A percentile compares a stretch with the other conserved stretches of the same genome.
These are phyloP conservation scores for Thaumatotibia leucotreta DNA, from an alignment of 1,140 invertebrate species.

Conservation along the genomic window DNA sequence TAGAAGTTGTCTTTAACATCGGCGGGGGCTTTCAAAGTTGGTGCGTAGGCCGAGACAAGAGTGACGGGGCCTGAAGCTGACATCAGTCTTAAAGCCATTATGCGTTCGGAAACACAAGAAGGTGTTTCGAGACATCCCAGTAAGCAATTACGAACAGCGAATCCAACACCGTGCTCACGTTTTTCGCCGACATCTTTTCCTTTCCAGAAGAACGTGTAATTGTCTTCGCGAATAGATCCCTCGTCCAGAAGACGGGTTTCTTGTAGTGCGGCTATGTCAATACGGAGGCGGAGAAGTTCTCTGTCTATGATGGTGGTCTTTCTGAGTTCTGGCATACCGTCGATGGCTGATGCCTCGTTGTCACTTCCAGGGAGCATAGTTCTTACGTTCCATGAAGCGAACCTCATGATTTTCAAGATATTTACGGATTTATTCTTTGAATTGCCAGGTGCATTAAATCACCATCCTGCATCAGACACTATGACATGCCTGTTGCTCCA, in stretches of 20 bases:
- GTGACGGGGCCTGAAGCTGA: not conserved
- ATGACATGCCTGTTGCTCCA: not conserved
- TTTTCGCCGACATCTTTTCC: constrained; percentile 1
- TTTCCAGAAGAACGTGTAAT: constrained; percentile 27
- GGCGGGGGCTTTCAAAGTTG: constrained; percentile 8
- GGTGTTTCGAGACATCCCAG: constrained; percentile 16
- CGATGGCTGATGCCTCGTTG: constrained; percentile 13
- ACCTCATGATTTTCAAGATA: not conserved
- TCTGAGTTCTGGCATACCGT: constrained; percentile 14
- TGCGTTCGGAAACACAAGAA: not conserved
- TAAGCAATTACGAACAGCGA: constrained; percentile 20
- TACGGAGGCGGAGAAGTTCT: constrained; percentile 16
- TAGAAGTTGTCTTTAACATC: constrained; percentile 21
- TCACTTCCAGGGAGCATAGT: constrained; percentile 25
- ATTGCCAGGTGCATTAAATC: not conserved
- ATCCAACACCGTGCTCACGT: constrained; percentile 22
- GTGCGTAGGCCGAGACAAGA: not conserved
- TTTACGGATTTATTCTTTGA: not conserved
- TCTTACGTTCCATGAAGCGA: constrained; percentile 19
- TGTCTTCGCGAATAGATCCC: constrained; percentile 17
- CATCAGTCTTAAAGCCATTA: not conserved
- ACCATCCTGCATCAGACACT: not conserved
- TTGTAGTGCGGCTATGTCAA: constrained; percentile 21
- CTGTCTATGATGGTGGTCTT: constrained; percentile 26
- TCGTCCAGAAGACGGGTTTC: constrained; percentile 21